Percentiles rank a stretch among this genome's conserved stretches.
phyloP scores from a whole-genome alignment of 1,140 invertebrate species.

The Aplysia californica region DNA sequence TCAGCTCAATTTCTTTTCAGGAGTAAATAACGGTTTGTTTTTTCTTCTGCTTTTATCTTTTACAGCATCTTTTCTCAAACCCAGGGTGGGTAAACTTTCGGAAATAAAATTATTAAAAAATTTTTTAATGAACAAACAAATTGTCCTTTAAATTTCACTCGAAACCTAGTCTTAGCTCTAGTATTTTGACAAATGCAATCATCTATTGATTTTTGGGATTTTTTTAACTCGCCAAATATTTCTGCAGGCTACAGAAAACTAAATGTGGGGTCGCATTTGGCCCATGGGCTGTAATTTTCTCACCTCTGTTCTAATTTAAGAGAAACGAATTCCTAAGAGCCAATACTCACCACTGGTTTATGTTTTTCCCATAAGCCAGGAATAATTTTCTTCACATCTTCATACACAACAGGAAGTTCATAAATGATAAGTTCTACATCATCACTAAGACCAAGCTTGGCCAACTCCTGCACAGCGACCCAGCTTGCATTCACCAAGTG shows the following conservation, averaged over 20 bases:
- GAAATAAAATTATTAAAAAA: too few relatives aligned
- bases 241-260: neutral
- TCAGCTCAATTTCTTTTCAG: too few relatives aligned
- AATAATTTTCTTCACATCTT: constrained; percentile 51
- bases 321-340: neutral
- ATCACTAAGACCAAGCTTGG: constrained; percentile 57
- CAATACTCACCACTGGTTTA: constrained; percentile 56
- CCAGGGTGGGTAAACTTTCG: too few relatives aligned
- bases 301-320: neutral
- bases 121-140: too few relatives aligned
- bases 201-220: neutral
- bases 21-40: too few relatives aligned
- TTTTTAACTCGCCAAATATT: neutral
- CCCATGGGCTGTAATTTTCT: neutral
- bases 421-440: constrained; percentile 51
- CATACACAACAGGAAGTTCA: constrained; percentile 63
- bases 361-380: constrained; percentile 58
- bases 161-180: too few relatives aligned
- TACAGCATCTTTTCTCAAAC: too few relatives aligned
- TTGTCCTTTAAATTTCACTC: too few relatives aligned
- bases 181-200: neutral
- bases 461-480: constrained; percentile 77
- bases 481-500: constrained; percentile 82
- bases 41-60: too few relatives aligned
- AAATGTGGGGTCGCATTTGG: neutral